phyloP scores from a whole-genome alignment of 2,888 invertebrate genomes.

The Agelastica alni region DNA sequence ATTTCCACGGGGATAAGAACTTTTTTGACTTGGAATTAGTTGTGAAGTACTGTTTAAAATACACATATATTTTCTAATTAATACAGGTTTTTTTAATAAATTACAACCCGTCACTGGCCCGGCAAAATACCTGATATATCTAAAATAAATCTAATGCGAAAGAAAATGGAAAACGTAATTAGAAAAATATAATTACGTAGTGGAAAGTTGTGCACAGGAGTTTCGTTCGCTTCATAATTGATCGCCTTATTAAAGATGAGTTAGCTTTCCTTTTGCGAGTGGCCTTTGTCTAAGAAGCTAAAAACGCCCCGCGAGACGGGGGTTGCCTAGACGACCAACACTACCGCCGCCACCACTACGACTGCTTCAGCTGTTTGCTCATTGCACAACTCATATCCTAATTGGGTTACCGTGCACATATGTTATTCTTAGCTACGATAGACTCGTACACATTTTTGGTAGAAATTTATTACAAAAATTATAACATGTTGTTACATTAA shows the following conservation, averaged over 20 bases:
- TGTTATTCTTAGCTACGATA: conserved; percentile 27
- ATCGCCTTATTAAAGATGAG: conserved; percentile 59
- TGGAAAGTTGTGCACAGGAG: conserved; percentile 53
- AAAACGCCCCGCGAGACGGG: conserved; percentile 33
- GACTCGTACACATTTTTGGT: too few relatives aligned
- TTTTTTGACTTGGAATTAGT: too few relatives aligned
- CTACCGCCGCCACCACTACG: conserved; percentile 39
- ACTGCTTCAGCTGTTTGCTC: conserved; percentile 52
- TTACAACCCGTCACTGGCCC: neutral
- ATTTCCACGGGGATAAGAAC: too few relatives aligned
- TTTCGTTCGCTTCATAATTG: conserved; percentile 56
- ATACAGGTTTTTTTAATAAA: neutral
- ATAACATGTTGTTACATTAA: too few relatives aligned
- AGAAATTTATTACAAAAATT: too few relatives aligned
- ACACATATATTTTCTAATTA: neutral
- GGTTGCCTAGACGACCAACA: conserved; percentile 52
- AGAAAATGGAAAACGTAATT: conserved; percentile 49
- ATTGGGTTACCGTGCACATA: conserved; percentile 56
- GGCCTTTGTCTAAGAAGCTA: conserved; percentile 49
- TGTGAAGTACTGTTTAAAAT: too few relatives aligned
- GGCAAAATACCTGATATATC: conserved; percentile 33
- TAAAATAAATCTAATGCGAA: conserved; percentile 41
- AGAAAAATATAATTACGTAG: conserved; percentile 55
- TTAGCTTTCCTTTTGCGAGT: conserved; percentile 45
- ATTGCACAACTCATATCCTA: conserved; percentile 57